Base-by-base conservation (phyloP, 2,888 invertebrate species). In the Drepana falcataria region DNA sequence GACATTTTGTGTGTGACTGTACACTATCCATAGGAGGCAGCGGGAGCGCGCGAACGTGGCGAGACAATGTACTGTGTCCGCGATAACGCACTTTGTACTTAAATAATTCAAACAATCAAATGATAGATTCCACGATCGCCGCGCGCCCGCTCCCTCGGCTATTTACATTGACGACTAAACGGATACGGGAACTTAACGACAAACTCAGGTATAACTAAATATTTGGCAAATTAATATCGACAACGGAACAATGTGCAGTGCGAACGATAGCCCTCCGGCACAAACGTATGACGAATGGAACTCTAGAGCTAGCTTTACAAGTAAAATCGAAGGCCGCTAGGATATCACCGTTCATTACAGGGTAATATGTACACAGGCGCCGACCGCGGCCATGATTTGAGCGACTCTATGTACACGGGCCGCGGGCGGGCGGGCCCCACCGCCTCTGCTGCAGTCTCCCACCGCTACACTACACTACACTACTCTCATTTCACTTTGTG, bases 291-390 rank as follows among this genome's bases (percentile, higher is more conserved):
- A 75, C 75, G 69, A 71, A 71, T 68, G 75, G 76, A 72, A 80
- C 78, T 81, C 83, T 89, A 89, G 77, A 85, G 77, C 89, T 89
- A 90, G 84, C 87, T 88, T 88, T 89, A 90, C 87, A 89, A 87
- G 85, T 88, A 83, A 83, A 87, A 88, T 90, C 85, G 85, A 91
- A 91, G 91, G 91, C 91, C 91, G 91, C 91, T 90, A 90, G 83
- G 80, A 86, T 90, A 91, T 91, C 91, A 91, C 91, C 84, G 83
- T 87, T 89, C 85, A 87, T 87, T 89, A 87, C 78, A 74, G 77
- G 73, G 73, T 85, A 83, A 79, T 89, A 87, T 89, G 77, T 88
- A 87, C 86, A 87, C 47, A 59, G 60, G 63, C 63, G 64, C 68
- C 72, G 69, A 73, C 68, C 70, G 71, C 71, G 66, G 69, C 9